Evolutionary conservation across 23 tunicate genomes (phyloP), one percentile per base, ranked within the genome.

Genomic region (Trididemnum clinides): DNA sequence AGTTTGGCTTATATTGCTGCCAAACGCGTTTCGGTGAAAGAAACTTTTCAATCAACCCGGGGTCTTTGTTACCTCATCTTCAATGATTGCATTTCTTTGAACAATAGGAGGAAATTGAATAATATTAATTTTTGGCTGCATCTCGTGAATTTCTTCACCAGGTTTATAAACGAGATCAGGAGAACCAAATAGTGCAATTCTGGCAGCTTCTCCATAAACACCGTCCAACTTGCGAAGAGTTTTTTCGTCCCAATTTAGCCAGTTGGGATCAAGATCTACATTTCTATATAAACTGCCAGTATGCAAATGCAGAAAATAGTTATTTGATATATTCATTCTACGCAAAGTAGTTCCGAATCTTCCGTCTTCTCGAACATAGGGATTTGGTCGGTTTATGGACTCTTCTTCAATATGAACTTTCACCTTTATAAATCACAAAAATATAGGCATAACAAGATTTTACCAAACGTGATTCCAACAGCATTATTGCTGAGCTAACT

Each of bases 141-240:
- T 72, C 33, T 80, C 86, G 21, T 62, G 81, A 30, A 35, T 27
- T 38, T 70, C 39, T 34, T 87, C 91, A 30, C 72, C 72, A 10
- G 76, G 78, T 10, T 51, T 30, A 4, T 44, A 87, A 4, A 87
- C 59, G 4, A 87, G 71, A 70, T 87, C 91, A 10, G 91, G 31
- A 20, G 91, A 87, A 28, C 91, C 91, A 80, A 87, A 87, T 20
- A 87, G 28, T 15, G 91, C 91, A 18, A 87, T 80, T 23, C 91
- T 33, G 7, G 91, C 91, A 21, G 91, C 91, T 80, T 87, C 87
- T 26, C 91, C 91, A 34, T 79, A 87, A 15, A 70, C 64, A 0
- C 87, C 62, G 71, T 87, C 91, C 27, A 87, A 34, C 19, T 51
- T 80, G 7, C 91, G 85, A 5, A 87, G 80, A 2, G 19, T 51